Evolutionary conservation across 1,140 invertebrate species (phyloP).

Genomic region (Steinernema khuongi): DNA sequence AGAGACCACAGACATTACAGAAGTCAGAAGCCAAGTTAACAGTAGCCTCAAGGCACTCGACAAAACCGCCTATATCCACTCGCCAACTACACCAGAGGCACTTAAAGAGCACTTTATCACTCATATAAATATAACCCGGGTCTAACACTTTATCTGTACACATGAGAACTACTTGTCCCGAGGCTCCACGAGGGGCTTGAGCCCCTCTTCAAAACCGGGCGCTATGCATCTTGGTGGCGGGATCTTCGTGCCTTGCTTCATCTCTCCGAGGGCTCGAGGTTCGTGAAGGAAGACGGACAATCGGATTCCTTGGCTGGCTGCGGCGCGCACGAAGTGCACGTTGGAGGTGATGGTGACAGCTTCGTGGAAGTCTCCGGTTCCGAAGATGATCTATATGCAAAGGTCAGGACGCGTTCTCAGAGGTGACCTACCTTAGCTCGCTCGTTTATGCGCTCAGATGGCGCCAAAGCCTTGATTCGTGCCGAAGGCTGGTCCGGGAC

Average conservation of each 20-base stretch:
- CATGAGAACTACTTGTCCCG: no score
- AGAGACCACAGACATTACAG: no score
- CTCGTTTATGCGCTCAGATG: conserved; percentile 42
- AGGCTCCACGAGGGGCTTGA: background rate
- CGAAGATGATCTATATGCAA: conserved; percentile 58
- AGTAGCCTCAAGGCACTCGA: no score
- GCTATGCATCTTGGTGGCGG: background rate
- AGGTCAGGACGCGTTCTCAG: background rate
- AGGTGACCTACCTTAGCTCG: conserved; percentile 55
- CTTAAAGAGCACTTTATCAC: no score
- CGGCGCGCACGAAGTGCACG: conserved; percentile 58
- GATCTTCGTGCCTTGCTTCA: background rate
- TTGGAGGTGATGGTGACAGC: conserved; percentile 59
- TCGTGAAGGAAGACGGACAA: background rate
- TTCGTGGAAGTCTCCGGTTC: conserved; percentile 58
- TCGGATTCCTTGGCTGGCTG: conserved; percentile 46
- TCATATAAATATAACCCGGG: no score
- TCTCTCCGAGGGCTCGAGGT: background rate
- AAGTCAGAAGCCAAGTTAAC: no score
- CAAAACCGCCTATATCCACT: no score
- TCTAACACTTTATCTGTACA: no score
- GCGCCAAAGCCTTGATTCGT: no score
- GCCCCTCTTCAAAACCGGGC: background rate
- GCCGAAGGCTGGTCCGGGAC: no score
- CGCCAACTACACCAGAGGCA: no score